Base-by-base conservation (phyloP, 2,888 invertebrate genomes). In the Cataglyphis albicans region DNA sequence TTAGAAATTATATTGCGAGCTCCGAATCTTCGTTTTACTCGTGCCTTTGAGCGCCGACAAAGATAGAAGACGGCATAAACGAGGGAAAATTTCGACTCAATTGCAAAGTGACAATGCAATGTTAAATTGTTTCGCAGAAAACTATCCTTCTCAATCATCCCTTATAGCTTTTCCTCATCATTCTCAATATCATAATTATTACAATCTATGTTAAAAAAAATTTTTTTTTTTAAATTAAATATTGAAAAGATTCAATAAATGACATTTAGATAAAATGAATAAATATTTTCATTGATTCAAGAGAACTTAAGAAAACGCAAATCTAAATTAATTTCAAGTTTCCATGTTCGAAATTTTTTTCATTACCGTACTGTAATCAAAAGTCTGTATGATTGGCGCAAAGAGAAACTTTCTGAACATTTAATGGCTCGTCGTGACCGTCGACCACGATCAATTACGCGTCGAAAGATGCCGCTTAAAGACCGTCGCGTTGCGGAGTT, bases 391-490 rank as follows among this genome's bases (percentile, higher is more conserved):
- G 68, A 78, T 18, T 61, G 48, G 32, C 44, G 25, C 35, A 80
- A 70, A 68, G 5, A 61, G 21, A 18, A 80, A 80, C 68, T 80
- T 70, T 61, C 18, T 48, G 70, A 61, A 61, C 78, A 80, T 61
- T 80, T 68, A 61, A 80, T 57, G 35, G 44, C 44, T 61, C 35
- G 78, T 48, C 68, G 78, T 57, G 41, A 21, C 41, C 32, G 78
- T 44, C 57, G 32, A 78, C 57, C 44, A 61, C 70, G 44, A 52
- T 80, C 70, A 70, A 80, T 80, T 80, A 80, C 68, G 70, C 59
- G 68, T 80, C 48, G 59, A 70, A 68, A 59, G 59, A 48, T 21
- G 25, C 21, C 59, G 32, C 59, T 35, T 29, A 32, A 44, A 78
- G 68, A 68, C 25, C 25, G 52, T 35, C 65, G 38, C 38, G 18